phyloP scores from a whole-genome alignment of 92 coral and sea anemone genomes.

The Epizoanthus ramosus region DNA sequence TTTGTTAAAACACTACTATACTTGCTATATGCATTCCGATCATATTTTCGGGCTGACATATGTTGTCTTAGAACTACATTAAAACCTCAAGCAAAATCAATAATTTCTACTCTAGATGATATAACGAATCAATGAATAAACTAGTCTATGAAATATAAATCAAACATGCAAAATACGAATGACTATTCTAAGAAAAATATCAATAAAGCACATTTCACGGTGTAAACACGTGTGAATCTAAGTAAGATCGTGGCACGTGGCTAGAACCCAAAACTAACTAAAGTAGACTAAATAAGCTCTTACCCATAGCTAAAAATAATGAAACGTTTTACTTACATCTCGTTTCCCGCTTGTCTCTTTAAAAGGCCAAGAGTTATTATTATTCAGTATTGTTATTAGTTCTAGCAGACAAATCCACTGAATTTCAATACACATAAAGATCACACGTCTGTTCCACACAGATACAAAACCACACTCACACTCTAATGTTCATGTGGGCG shows the following conservation, averaged over 20 bases:
- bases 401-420: constrained; percentile 23
- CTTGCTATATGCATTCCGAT: constrained; percentile 14
- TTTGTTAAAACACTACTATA: constrained; percentile 15
- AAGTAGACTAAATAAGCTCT: constrained; percentile 13
- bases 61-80: constrained; percentile 14
- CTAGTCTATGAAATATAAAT: constrained; percentile 2
- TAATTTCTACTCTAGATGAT: not conserved
- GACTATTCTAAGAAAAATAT: constrained; percentile 4
- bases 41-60: constrained; percentile 14
- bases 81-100: constrained; percentile 20
- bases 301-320: constrained; percentile 7
- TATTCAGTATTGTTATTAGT: no score
- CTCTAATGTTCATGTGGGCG: constrained; percentile 12
- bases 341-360: constrained; percentile 32
- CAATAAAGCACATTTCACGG: constrained; percentile 9
- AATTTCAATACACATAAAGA: not conserved
- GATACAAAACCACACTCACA: not conserved
- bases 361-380: constrained; percentile 24
- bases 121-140: constrained; percentile 5
- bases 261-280: constrained; percentile 19
- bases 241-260: constrained; percentile 9
- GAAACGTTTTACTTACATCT: constrained; percentile 8
- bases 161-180: constrained; percentile 15
- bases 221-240: not conserved
- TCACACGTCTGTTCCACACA: constrained; percentile 14